Conservation (phyloP, 1,140 invertebrate species). For the Magallana angulata region DNA sequence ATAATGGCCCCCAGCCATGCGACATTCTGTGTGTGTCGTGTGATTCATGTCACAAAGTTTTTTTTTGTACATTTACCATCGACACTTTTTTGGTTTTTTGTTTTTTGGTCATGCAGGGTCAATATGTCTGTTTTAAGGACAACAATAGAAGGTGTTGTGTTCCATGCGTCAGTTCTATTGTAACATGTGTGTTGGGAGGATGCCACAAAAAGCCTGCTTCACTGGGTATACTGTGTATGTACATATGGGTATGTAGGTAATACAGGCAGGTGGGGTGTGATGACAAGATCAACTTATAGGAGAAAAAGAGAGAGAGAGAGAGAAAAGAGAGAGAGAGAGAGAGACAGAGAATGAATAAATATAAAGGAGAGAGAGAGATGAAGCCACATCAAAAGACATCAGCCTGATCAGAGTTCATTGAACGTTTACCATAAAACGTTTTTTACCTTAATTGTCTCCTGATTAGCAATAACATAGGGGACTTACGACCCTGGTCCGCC, state of each 20-base stretch:
- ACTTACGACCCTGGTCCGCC: background rate
- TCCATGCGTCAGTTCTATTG: background rate
- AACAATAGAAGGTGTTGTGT: background rate
- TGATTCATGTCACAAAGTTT: slow-evolving; percentile 8
- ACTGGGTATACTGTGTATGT: background rate
- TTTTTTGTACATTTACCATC: background rate
- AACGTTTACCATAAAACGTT: no score
- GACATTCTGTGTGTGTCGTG: background rate
- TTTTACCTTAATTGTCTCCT: no score
- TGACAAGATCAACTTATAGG: no score
- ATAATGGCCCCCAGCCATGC: slow-evolving; percentile 14
- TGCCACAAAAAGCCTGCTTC: background rate
- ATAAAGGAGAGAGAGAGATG: no score
- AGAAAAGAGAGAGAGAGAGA: no score
- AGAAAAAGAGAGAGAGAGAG: no score
- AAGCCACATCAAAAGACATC: no score
- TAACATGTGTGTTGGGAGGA: background rate
- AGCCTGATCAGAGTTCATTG: no score
- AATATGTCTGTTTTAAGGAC: background rate
- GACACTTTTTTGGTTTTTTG: background rate
- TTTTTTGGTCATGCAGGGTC: background rate
- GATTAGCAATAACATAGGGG: no score
- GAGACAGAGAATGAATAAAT: no score
- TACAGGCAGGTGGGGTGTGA: no score
- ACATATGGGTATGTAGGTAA: background rate